These are phyloP conservation scores for Carcharodon carcharias DNA, from an alignment of 2,797 vertebrate species.

Conservation along the genomic window DNA sequence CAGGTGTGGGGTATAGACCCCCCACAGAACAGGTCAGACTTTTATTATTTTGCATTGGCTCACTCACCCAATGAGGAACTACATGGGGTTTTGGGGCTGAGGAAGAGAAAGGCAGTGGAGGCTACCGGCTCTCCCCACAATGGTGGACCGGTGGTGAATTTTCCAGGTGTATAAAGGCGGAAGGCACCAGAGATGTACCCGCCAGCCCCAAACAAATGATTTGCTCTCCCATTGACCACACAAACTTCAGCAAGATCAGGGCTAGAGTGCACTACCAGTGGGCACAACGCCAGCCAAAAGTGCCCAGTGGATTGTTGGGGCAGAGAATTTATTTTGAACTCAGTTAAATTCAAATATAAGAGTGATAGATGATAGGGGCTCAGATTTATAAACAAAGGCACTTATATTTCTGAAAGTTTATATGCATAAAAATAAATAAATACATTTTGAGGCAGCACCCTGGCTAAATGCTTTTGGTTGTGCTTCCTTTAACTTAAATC, in stretches of 20 bases:
- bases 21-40: neutral
- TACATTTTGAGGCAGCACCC: neutral
- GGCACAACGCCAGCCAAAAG: neutral
- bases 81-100: neutral
- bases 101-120: too few relatives aligned
- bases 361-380: neutral
- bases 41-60: neutral
- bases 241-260: neutral
- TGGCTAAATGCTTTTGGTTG: neutral
- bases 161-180: neutral
- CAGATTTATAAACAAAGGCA: neutral
- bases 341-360: neutral
- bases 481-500: neutral
- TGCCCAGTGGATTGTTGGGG: neutral
- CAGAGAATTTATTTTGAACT: neutral
- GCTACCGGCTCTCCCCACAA: neutral
- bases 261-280: neutral
- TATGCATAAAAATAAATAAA: neutral
- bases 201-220: neutral
- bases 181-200: neutral
- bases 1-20: neutral
- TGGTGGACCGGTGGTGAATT: neutral
- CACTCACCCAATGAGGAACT: neutral
- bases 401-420: neutral
- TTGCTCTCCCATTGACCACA: neutral